Evolutionary conservation across 2,797 vertebrate genomes (phyloP).

Genomic region (Anguilla anguilla): DNA sequence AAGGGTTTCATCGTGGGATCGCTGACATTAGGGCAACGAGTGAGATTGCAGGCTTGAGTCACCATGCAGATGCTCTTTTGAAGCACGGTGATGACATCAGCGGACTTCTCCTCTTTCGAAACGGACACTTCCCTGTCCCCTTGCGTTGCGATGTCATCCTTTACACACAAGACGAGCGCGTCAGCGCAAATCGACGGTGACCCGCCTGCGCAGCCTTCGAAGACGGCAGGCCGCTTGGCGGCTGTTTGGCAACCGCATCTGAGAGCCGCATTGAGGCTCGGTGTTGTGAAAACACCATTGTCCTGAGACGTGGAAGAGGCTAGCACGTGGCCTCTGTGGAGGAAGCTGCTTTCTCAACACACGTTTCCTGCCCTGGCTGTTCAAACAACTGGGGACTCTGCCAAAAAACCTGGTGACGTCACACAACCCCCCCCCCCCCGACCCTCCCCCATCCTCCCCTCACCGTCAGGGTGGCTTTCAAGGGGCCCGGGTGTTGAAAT

Average conservation of each 20-base stretch:
- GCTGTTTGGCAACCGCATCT: not conserved
- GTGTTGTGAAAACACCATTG: conserved; percentile 17
- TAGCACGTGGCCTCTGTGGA: conserved; percentile 22
- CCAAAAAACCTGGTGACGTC: conserved; percentile 9
- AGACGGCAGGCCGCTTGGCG: no score
- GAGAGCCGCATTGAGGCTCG: not conserved
- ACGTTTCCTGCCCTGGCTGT: conserved; percentile 32
- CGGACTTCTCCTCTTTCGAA: conserved; percentile 1
- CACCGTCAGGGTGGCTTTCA: not conserved
- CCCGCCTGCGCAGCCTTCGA: no score
- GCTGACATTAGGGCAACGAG: not conserved
- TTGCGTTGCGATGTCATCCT: not conserved
- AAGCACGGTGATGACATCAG: not conserved
- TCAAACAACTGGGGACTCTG: not conserved
- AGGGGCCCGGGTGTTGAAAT: conserved; percentile 17
- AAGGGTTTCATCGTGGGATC: not conserved
- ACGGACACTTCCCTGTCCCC: conserved; percentile 2
- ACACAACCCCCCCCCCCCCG: not conserved
- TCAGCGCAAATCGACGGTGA: not conserved
- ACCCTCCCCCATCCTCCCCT: no score
- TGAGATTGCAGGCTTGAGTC: not conserved
- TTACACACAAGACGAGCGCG: not conserved
- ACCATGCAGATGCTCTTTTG: not conserved
- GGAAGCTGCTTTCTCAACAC: conserved; percentile 40
- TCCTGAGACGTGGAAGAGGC: conserved; percentile 15